Conservation (phyloP, 2,797 vertebrate genomes). For the Phataginus tetradactyla region DNA sequence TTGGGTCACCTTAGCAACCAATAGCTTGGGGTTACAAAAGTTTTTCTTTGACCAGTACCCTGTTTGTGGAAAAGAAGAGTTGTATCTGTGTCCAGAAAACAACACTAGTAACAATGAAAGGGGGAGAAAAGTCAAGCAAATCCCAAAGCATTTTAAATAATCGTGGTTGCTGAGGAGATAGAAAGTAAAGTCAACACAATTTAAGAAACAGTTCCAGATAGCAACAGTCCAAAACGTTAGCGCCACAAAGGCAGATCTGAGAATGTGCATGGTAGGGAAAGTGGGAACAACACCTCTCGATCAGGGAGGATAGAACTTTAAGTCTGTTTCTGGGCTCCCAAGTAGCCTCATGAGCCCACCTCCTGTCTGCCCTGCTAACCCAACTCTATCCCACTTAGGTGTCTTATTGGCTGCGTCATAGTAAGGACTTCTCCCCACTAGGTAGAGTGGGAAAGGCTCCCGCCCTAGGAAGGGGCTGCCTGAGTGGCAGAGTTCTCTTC, state of each 20-base stretch:
- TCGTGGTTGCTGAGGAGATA: neutral
- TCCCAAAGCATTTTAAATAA: neutral
- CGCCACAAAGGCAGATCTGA: neutral
- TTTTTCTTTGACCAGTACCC: neutral
- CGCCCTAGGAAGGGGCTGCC: neutral
- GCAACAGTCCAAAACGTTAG: neutral
- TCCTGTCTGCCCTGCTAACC: neutral
- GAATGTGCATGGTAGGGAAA: neutral
- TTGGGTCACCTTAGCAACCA: constrained; percentile 14
- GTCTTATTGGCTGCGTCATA: neutral
- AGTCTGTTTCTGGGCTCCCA: neutral
- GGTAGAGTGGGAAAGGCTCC: neutral
- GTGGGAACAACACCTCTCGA: neutral
- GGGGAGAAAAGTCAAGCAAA: neutral
- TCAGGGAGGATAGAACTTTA: neutral
- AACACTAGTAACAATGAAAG: neutral
- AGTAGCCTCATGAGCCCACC: neutral
- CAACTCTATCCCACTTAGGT: neutral
- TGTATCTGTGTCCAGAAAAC: constrained; percentile 29
- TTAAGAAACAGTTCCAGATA: neutral
- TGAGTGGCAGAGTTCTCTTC: neutral
- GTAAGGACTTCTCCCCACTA: neutral
- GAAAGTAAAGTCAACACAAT: neutral
- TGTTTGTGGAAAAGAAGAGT: constrained; percentile 23
- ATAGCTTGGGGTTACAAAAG: neutral